A percentile compares a stretch with the other conserved stretches of the same genome.
Conservation (phyloP, 2,113 vertebrate species). For the Naja naja region DNA sequence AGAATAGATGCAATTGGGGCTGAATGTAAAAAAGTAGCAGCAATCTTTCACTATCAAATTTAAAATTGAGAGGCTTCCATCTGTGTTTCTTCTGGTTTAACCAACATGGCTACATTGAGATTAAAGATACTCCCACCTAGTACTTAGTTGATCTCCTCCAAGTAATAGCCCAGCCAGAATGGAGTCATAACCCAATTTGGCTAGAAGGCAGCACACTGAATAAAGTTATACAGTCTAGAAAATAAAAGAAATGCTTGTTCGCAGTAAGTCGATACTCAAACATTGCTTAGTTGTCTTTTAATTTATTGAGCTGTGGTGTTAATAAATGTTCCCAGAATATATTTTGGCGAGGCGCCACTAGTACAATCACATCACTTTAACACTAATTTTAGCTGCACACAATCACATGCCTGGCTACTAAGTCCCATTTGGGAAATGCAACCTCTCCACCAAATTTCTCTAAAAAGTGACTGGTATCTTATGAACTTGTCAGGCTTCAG, state of each 20-base stretch:
- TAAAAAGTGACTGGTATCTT: not conserved
- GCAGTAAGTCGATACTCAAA: not conserved
- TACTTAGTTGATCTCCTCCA: not conserved
- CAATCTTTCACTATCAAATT: not conserved
- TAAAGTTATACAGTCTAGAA: not conserved
- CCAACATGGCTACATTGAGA: not conserved
- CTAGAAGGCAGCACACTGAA: not conserved
- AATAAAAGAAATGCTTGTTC: not conserved
- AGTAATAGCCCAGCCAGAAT: not conserved
- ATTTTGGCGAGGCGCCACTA: not conserved
- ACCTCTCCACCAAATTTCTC: not conserved
- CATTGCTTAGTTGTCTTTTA: not conserved
- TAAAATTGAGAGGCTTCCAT: not conserved
- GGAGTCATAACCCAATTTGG: not conserved
- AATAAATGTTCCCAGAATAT: not conserved
- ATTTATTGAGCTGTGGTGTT: not conserved
- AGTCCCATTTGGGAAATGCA: not conserved
- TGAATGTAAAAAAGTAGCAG: not conserved
- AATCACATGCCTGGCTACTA: not conserved
- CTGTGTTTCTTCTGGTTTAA: not conserved
- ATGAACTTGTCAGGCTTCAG: not conserved
- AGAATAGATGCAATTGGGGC: not conserved
- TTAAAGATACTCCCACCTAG: not conserved
- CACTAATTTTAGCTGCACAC: not conserved
- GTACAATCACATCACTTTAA: not conserved